Conservation (phyloP, 35 echinoderm and acorn worm species). For the Anneissia japonica region DNA sequence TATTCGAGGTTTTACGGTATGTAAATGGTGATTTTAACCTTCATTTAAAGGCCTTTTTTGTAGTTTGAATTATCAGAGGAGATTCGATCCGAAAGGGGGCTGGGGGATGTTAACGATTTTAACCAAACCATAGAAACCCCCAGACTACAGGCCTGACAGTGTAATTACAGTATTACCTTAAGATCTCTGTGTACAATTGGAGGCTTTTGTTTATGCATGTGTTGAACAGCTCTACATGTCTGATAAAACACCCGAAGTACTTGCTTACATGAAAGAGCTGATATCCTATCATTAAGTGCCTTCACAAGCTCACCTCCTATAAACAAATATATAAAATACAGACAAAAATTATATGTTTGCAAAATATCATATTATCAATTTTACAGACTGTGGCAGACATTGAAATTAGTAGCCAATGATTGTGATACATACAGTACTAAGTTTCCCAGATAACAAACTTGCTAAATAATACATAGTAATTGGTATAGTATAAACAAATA, state of each 20-base stretch:
- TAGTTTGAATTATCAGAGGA: too few species aligned
- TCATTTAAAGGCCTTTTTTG: too few species aligned
- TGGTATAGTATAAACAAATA: too few species aligned
- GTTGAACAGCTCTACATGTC: slow-evolving; percentile 72
- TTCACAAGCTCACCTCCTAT: slow-evolving; percentile 68
- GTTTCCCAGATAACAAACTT: too few species aligned
- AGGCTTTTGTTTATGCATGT: slow-evolving; percentile 95
- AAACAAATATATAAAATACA: not conserved
- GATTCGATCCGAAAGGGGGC: too few species aligned
- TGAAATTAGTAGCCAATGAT: too few species aligned
- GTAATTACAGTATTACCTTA: slow-evolving; percentile 35
- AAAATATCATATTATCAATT: not conserved
- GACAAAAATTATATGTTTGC: not conserved
- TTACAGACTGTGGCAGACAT: too few species aligned
- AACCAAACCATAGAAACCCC: too few species aligned
- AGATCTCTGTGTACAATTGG: slow-evolving; percentile 82
- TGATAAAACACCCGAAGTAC: slow-evolving; percentile 82
- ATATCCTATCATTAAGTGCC: slow-evolving; percentile 11
- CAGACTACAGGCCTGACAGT: too few species aligned
- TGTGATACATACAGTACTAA: too few species aligned
- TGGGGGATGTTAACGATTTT: too few species aligned
- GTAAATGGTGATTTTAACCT: not conserved
- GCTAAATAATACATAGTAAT: too few species aligned
- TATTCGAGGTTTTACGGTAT: not conserved
- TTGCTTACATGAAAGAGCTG: slow-evolving; percentile 63